Evolutionary conservation across 1,140 invertebrate genomes (phyloP).

Genomic region (Tribolium castaneum): DNA sequence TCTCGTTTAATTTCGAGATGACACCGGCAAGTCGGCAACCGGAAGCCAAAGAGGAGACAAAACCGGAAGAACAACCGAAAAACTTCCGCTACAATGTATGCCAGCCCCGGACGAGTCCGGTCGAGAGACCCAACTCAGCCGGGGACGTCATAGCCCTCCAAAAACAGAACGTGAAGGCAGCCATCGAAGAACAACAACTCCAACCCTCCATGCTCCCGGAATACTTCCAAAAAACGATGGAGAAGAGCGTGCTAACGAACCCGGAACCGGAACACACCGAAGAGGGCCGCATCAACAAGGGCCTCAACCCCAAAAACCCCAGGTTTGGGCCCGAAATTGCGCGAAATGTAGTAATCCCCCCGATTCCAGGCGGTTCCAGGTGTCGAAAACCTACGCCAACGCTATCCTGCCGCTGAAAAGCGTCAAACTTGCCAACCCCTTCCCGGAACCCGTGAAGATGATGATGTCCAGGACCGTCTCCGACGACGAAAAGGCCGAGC

Average conservation of each 20-base stretch:
- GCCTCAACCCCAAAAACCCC: neutral
- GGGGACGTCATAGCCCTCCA: constrained; percentile 11
- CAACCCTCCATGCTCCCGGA: constrained; percentile 30
- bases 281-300: neutral
- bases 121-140: neutral
- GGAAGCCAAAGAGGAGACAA: neutral
- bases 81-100: constrained; percentile 52
- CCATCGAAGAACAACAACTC: constrained; percentile 6
- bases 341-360: neutral
- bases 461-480: constrained; percentile 60
- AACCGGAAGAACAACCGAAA: neutral
- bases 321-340: neutral
- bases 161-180: constrained; percentile 11
- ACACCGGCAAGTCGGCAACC: neutral
- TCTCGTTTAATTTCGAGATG: constrained; percentile 33
- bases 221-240: constrained; percentile 31
- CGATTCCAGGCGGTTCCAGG: constrained; percentile 51
- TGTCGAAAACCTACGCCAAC: constrained; percentile 56
- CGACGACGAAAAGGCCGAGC: constrained; percentile 59
- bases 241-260: constrained; percentile 27
- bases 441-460: constrained; percentile 60
- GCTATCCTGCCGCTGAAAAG: constrained; percentile 57
- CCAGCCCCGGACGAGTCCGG: neutral
- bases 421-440: constrained; percentile 57
- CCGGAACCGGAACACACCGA: constrained; percentile 2